These are phyloP conservation scores for Phragmatobia fuliginosa DNA, from an alignment of 2,888 invertebrate species.

Conservation along the genomic window DNA sequence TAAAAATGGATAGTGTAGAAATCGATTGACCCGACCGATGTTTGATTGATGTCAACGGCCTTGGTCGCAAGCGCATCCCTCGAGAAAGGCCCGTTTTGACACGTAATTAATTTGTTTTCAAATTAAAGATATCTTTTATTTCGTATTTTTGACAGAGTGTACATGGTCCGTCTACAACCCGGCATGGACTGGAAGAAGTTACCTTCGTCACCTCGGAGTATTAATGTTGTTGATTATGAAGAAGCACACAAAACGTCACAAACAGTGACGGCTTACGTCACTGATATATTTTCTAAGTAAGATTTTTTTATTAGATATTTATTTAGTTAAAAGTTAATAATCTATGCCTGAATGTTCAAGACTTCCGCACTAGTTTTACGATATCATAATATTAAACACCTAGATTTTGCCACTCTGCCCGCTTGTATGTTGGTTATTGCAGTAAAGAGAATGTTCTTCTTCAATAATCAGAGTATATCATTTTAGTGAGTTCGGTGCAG, in stretches of 20 bases:
- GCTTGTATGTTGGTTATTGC: too few relatives aligned
- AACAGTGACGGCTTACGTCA: conserved; percentile 91
- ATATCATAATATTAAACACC: too few relatives aligned
- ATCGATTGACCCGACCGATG: too few relatives aligned
- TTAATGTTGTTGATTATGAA: conserved; percentile 90
- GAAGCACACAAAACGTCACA: conserved; percentile 88
- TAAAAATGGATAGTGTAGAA: too few relatives aligned
- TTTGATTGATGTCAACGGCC: too few relatives aligned
- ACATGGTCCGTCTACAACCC: conserved; percentile 90
- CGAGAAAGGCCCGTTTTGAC: too few relatives aligned
- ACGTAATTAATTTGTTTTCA: background rate
- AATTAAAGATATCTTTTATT: background rate
- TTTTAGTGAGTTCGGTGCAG: too few relatives aligned
- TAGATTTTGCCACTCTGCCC: too few relatives aligned
- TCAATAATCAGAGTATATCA: too few relatives aligned
- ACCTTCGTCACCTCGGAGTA: conserved; percentile 88
- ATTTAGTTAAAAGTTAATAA: background rate
- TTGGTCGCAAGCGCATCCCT: too few relatives aligned
- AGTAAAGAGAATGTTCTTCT: too few relatives aligned
- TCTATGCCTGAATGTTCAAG: background rate
- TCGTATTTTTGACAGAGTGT: conserved; percentile 85
- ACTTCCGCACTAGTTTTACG: too few relatives aligned
- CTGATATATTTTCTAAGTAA: conserved; percentile 93
- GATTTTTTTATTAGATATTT: conserved; percentile 29
- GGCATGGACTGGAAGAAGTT: conserved; percentile 89